These are phyloP conservation scores for Cremastinae sp. DNA, from an alignment of 2,888 invertebrate species.

Conservation along the genomic window DNA sequence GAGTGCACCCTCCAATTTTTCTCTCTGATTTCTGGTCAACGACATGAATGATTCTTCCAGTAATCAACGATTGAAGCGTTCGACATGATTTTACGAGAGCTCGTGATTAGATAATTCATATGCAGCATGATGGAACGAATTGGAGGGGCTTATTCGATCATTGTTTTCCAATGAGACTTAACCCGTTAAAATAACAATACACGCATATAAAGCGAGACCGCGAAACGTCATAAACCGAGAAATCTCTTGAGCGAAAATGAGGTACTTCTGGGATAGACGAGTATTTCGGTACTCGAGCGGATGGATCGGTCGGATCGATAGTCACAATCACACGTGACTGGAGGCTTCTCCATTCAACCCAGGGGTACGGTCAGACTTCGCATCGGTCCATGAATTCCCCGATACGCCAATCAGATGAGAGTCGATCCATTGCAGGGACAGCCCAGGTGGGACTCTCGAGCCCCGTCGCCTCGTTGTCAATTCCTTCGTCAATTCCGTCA, in stretches of 20 bases:
- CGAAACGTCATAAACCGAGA: slow-evolving; percentile 28
- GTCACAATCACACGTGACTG: slow-evolving; percentile 31
- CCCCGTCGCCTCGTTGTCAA: slow-evolving; percentile 54
- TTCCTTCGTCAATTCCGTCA: slow-evolving; percentile 58
- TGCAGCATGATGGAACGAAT: neutral
- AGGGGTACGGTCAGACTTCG: slow-evolving; percentile 7
- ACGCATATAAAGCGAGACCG: slow-evolving; percentile 21
- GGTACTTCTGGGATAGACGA: slow-evolving; percentile 14
- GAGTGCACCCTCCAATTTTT: slow-evolving; percentile 5
- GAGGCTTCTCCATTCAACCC: neutral
- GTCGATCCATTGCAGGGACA: slow-evolving; percentile 47
- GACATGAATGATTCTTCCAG: slow-evolving; percentile 25
- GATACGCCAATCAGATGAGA: slow-evolving; percentile 36
- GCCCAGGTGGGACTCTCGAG: slow-evolving; percentile 40
- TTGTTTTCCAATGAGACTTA: too few species aligned
- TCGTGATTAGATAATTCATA: slow-evolving; percentile 18
- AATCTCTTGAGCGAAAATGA: slow-evolving; percentile 34
- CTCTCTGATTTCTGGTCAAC: slow-evolving; percentile 2
- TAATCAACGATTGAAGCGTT: neutral
- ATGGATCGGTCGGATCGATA: slow-evolving; percentile 44
- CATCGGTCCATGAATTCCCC: slow-evolving; percentile 41
- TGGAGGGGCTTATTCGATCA: too few species aligned
- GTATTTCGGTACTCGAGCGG: slow-evolving; percentile 28
- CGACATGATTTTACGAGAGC: neutral
- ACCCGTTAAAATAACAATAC: slow-evolving; percentile 19